Percentiles rank a stretch among this genome's conserved stretches.
Evolutionary conservation across 2,113 vertebrate genomes (phyloP).

Genomic region (Tachysurus vachellii): DNA sequence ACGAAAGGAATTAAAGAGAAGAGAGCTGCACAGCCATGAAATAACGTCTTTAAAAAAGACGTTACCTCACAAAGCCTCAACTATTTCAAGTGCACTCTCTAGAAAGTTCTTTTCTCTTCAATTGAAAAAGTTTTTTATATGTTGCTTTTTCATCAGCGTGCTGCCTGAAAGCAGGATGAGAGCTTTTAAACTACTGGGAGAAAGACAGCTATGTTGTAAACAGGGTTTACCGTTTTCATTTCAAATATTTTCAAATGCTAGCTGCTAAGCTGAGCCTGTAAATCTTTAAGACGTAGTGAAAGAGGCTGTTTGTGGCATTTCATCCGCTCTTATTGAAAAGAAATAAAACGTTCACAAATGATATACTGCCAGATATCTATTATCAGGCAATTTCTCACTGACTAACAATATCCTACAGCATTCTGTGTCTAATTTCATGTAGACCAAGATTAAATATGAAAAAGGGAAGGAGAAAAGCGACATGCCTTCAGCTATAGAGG

Average conservation of each 20-base stretch:
- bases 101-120: constrained; percentile 54
- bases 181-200: constrained; percentile 33
- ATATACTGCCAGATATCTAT: constrained; percentile 25
- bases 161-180: constrained; percentile 32
- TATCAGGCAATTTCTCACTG: constrained; percentile 23
- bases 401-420: neutral
- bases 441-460: neutral
- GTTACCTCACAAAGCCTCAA: constrained; percentile 77
- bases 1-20: constrained; percentile 86
- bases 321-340: constrained; percentile 22
- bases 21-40: constrained; percentile 77
- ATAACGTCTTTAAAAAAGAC: constrained; percentile 67
- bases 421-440: constrained; percentile 6
- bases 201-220: constrained; percentile 38
- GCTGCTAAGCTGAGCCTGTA: constrained; percentile 34
- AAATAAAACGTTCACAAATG: constrained; percentile 20
- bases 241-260: constrained; percentile 45
- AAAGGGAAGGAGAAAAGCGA: neutral
- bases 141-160: constrained; percentile 29
- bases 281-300: constrained; percentile 37
- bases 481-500: neutral
- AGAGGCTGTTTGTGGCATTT: constrained; percentile 32
- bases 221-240: constrained; percentile 28
- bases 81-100: constrained; percentile 67
- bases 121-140: constrained; percentile 46